phyloP scores from a whole-genome alignment of 2,888 invertebrate species.

The Aplocera efformata region DNA sequence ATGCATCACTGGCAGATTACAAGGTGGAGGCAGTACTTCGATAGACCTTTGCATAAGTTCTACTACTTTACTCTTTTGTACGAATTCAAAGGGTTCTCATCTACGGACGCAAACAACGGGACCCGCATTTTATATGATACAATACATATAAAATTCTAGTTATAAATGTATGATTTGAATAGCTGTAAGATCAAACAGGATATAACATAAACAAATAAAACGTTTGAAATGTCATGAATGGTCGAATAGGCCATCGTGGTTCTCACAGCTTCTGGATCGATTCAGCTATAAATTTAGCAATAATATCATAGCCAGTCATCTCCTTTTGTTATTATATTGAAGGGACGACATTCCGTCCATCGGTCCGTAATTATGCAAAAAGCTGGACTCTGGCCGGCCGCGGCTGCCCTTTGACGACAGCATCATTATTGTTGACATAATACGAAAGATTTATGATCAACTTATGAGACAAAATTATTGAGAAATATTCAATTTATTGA shows the following conservation, averaged over 20 bases:
- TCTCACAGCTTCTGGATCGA: constrained; percentile 49
- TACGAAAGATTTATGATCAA: constrained; percentile 46
- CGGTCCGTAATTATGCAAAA: constrained; percentile 74
- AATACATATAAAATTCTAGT: no score
- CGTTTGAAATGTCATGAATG: constrained; percentile 19
- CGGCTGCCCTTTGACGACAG: constrained; percentile 72
- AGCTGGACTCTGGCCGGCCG: constrained; percentile 67
- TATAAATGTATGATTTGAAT: no score
- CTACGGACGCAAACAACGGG: no score
- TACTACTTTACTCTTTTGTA: no score
- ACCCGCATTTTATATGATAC: no score
- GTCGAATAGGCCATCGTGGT: constrained; percentile 24
- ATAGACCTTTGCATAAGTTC: no score
- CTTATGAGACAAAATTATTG: constrained; percentile 71
- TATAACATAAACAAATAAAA: no score
- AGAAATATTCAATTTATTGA: constrained; percentile 44
- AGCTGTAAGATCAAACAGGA: no score
- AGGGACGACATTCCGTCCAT: constrained; percentile 70
- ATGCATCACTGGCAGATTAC: no score
- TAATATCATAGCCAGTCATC: constrained; percentile 68
- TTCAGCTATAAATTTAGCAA: constrained; percentile 60
- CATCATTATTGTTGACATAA: constrained; percentile 76
- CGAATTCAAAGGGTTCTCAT: no score
- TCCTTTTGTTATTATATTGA: constrained; percentile 77
- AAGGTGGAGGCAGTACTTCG: no score